Percentiles rank a stretch among this genome's conserved stretches.
Conservation (phyloP, 1,140 invertebrate genomes). For the Cyrtorhinus lividipennis region DNA sequence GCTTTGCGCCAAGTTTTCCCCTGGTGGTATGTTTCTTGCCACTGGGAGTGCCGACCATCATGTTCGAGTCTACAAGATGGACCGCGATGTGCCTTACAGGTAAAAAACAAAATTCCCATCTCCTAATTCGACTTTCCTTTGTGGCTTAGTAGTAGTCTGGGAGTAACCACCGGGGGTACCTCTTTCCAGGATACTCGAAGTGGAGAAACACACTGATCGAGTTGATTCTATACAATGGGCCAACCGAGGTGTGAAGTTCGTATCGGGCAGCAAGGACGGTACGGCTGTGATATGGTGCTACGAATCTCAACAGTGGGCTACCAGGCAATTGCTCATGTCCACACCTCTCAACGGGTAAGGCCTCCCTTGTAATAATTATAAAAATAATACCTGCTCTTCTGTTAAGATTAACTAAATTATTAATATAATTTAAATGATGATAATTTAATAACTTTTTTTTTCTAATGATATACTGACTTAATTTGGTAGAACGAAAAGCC, state of each 20-base stretch:
- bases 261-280: conserved; percentile 94
- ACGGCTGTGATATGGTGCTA: conserved; percentile 88
- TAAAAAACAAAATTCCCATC: conserved; percentile 23
- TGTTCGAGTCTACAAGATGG: conserved; percentile 78
- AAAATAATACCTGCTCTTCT: no score
- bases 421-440: no score
- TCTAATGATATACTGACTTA: conserved; percentile 17
- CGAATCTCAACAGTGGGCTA: conserved; percentile 77
- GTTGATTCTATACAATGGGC: conserved; percentile 96
- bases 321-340: conserved; percentile 56
- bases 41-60: conserved; percentile 89
- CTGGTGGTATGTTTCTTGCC: conserved; percentile 84
- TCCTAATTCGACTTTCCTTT: no score
- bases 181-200: conserved; percentile 49
- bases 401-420: no score
- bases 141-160: no score
- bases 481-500: conserved; percentile 14
- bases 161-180: no score
- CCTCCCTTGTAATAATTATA: no score
- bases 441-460: conserved; percentile 7
- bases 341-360: conserved; percentile 46
- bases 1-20: conserved; percentile 88
- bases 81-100: conserved; percentile 32
- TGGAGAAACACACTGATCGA: conserved; percentile 78
- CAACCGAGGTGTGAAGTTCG: conserved; percentile 65